Evolutionary conservation across 2,113 vertebrate genomes (phyloP).

Genomic region (Isurus oxyrinchus): DNA sequence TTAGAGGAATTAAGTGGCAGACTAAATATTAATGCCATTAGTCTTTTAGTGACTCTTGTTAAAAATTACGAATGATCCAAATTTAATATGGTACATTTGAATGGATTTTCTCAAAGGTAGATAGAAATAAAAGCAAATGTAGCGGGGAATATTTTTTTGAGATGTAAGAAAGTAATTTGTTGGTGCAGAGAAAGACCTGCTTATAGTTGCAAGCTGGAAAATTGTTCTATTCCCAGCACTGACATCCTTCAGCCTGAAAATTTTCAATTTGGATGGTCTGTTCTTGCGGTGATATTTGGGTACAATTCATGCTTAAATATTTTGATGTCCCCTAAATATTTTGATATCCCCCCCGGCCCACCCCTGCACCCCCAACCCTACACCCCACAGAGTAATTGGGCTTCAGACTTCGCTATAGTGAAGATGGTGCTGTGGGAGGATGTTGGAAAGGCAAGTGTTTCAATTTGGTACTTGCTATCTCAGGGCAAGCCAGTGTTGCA

Average conservation of each 20-base stretch:
- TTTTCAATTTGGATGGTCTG: background rate
- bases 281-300: background rate
- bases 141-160: background rate
- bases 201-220: background rate
- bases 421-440: background rate
- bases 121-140: background rate
- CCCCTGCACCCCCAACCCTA: background rate
- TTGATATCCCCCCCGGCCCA: background rate
- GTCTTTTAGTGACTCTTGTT: background rate
- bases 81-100: background rate
- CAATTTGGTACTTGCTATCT: background rate
- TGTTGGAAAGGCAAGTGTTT: background rate
- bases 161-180: background rate
- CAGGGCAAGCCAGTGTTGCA: background rate
- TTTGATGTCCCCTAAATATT: background rate
- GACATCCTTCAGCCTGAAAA: background rate
- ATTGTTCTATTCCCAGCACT: background rate
- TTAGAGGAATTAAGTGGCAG: background rate
- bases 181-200: background rate
- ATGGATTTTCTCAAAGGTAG: background rate
- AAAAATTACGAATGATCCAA: background rate
- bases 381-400: background rate
- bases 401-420: background rate
- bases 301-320: background rate
- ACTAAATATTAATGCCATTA: conserved; percentile 5